These are phyloP conservation scores for Tetranychus truncatus DNA, from an alignment of 2,888 invertebrate genomes.

Conservation along the genomic window DNA sequence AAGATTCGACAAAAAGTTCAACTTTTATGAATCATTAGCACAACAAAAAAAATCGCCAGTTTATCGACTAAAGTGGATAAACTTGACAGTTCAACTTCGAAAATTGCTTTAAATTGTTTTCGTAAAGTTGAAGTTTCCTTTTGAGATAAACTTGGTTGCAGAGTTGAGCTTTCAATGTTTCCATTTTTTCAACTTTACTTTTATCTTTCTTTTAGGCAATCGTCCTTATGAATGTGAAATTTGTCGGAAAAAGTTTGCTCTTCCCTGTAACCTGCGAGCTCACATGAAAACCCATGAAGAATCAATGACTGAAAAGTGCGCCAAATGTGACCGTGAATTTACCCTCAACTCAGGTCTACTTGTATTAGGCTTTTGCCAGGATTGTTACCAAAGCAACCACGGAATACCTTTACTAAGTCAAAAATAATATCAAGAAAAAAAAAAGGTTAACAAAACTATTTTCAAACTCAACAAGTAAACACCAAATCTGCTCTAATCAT, in stretches of 20 bases:
- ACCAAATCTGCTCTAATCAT: no score
- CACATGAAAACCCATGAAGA: constrained; percentile 48
- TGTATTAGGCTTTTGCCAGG: constrained; percentile 22
- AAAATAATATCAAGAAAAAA: neutral
- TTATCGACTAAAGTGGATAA: no score
- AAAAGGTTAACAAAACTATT: neutral
- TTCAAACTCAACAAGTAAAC: no score
- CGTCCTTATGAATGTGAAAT: constrained; percentile 51
- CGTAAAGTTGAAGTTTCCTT: neutral
- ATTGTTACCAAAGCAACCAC: constrained; percentile 21
- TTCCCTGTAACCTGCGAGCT: constrained; percentile 51
- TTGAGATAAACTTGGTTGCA: neutral
- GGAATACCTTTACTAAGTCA: constrained; percentile 22
- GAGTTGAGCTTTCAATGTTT: neutral
- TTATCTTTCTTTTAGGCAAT: constrained; percentile 41
- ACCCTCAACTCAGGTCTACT: constrained; percentile 19
- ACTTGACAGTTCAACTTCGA: no score
- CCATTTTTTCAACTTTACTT: neutral
- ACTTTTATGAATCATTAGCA: no score
- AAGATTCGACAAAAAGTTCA: no score
- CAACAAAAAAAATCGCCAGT: no score
- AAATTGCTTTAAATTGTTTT: neutral
- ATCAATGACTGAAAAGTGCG: constrained; percentile 18
- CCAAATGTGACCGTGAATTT: constrained; percentile 19
- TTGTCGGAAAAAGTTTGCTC: constrained; percentile 51